Base-by-base conservation (phyloP, 1,140 invertebrate species). In the Drosophila orena region DNA sequence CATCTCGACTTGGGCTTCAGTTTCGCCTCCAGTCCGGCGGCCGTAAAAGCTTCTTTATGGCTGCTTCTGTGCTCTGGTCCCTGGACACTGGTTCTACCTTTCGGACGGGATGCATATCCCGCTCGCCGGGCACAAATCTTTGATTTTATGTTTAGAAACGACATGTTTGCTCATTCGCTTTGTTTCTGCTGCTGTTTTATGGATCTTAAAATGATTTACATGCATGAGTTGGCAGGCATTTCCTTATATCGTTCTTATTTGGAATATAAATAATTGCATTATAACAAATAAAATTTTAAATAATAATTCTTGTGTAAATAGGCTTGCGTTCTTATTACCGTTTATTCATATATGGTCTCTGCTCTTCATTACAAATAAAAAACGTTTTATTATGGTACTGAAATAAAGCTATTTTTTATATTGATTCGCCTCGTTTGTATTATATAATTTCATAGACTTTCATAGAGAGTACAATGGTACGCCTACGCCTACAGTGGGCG, bases 41-140 rank as follows among this genome's bases (percentile, higher is more conserved):
- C 72, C 79, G 59, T 86, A 86, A 86, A 86, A 86, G 71, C 79
- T 50, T 70, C 83, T 86, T 86, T 86, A 86, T 86, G 84, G 65
- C 62, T 56, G 83, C 83, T 89, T 69, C 84, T 88, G 84, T 81
- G 64, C 73, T 30, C 55, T 40, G 54, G 27, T 35, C 64, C 40
- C 46, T 27, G 72, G 72, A 14, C 53, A 66, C 34, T 35, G 44
- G 53, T 76, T 42, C 37, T 30, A 15, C 14, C 17, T 17, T 3
- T 43, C 14, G 15, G 30, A 15, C 11, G 14, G n/a, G 24, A 24
- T 55, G 52, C 52, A 44, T 55, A 53, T 30, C 30, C 30, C 49
- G 37, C 59, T 42, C 14, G 17, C 38, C 22, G 10, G 34, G 47
- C 70, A 75, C 72, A 75, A 76, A 76, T 76, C 72, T 76, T 76